A percentile compares a stretch with the other conserved stretches of the same genome.
These are phyloP conservation scores for Aulostomus chinensis DNA, from an alignment of 2,797 vertebrate species.

Conservation along the genomic window DNA sequence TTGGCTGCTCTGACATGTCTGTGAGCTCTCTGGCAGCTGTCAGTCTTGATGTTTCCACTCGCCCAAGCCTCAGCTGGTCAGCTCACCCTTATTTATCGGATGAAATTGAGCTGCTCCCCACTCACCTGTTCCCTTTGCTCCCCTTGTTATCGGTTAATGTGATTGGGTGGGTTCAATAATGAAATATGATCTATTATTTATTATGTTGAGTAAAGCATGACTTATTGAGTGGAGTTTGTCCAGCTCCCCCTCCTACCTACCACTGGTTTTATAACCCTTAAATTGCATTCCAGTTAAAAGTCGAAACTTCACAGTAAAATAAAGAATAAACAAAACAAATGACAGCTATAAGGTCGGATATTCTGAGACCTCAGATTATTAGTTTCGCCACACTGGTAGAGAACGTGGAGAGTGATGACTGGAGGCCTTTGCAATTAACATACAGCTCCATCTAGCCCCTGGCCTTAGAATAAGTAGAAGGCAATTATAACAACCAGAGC, in stretches of 20 bases:
- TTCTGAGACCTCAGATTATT: constrained; percentile 37
- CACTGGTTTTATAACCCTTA: constrained; percentile 11
- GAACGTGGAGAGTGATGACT: constrained; percentile 42
- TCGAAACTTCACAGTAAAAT: neutral
- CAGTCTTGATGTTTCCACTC: constrained; percentile 72
- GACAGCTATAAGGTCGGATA: constrained; percentile 25
- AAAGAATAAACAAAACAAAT: constrained; percentile 16
- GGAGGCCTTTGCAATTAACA: constrained; percentile 58
- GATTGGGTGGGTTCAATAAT: constrained; percentile 73
- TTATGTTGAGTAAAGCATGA: constrained; percentile 49
- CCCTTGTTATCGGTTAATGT: constrained; percentile 63
- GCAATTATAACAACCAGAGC: constrained; percentile 65
- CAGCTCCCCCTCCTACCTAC: constrained; percentile 5
- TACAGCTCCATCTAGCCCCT: constrained; percentile 54
- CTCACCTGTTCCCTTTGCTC: constrained; percentile 77
- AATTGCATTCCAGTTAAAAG: constrained; percentile 1
- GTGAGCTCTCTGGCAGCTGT: constrained; percentile 77
- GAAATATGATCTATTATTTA: constrained; percentile 70
- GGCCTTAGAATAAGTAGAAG: constrained; percentile 62
- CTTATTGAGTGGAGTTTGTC: constrained; percentile 54
- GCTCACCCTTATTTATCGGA: constrained; percentile 64
- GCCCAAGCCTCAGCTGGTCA: constrained; percentile 73
- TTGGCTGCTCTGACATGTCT: constrained; percentile 43
- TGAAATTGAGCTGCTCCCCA: constrained; percentile 70
- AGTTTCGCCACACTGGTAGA: constrained; percentile 44